phyloP scores from a whole-genome alignment of 2,113 vertebrate species.

The Carlito syrichta region DNA sequence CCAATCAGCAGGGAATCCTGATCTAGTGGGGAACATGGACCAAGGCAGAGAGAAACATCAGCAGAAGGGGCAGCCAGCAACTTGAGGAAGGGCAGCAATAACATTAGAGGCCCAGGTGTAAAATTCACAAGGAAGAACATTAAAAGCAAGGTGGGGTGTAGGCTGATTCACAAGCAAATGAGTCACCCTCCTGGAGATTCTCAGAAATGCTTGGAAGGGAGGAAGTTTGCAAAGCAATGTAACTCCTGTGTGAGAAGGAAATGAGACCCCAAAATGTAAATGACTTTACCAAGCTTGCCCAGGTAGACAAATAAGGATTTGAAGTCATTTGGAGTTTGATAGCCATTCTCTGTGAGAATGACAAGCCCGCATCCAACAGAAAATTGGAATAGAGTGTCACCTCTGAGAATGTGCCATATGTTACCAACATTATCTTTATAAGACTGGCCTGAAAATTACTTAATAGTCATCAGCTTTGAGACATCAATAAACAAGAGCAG shows the following conservation, averaged over 20 bases:
- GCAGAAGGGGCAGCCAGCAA: neutral
- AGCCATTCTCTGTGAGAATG: neutral
- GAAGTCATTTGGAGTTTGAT: neutral
- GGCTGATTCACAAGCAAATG: neutral
- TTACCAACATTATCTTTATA: slow-evolving; percentile 4
- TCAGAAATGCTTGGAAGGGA: neutral
- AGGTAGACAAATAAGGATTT: neutral
- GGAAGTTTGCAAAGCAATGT: neutral
- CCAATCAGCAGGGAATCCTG: neutral
- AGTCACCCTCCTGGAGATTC: neutral
- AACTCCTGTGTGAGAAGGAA: neutral
- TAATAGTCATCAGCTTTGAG: neutral
- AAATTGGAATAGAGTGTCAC: neutral
- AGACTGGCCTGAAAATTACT: neutral
- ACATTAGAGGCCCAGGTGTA: neutral
- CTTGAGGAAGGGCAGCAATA: neutral
- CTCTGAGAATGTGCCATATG: neutral
- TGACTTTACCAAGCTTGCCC: neutral
- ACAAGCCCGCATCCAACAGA: neutral
- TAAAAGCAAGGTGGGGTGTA: neutral
- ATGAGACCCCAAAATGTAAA: neutral
- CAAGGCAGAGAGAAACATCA: neutral
- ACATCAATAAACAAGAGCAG: neutral
- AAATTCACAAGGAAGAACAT: neutral
- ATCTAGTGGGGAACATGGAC: neutral